Base-by-base conservation (phyloP, 2,113 vertebrate genomes). In the Stegastes partitus region DNA sequence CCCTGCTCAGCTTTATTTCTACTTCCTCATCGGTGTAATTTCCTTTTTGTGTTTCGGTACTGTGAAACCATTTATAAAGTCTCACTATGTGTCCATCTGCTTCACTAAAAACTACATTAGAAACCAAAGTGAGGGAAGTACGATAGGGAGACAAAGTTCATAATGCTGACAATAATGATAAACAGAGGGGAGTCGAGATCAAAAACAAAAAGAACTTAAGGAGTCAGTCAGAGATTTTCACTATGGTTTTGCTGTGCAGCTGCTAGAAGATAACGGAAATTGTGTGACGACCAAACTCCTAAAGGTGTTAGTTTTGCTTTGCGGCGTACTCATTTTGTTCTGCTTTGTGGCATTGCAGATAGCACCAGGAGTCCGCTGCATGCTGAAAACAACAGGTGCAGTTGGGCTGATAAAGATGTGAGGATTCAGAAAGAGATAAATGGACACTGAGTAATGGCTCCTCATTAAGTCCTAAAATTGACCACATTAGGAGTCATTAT, bases 271-370 rank as follows among this genome's bases (percentile, higher is more conserved):
- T 1, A 53, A 44, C 9, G 71, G 82, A 87, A 89, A 77, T 21
- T 3, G n/a, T 74, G 62, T 0, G 39, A 57, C n/a, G 39, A 55
- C 23, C 19, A 51, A 21, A 70, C 18, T n/a, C 68, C 67, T 37
- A 50, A 79, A 86, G 69, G 76, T 87, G 85, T 84, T 78, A 84
- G 34, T 87, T 88, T 66, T 68, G 81, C 61, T 84, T 83, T 58
- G 3, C 15, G 11, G 15, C 31, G 2, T 1, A 12, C 19, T 22
- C 2, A 53, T 86, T 63, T 70, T 39, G 67, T 77, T 79, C 63
- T 62, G 50, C 58, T 34, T 83, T 58, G 3, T 9, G 12, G 18
- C 31, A 25, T 28, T n/a, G 28, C 2, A 28, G 14, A 22, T 12
- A 62, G 4, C 21, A 34, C 22, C 19, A 22, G 7, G 10, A 34